Conservation (phyloP, 2,113 vertebrate genomes). For the Laticauda laticaudata region DNA sequence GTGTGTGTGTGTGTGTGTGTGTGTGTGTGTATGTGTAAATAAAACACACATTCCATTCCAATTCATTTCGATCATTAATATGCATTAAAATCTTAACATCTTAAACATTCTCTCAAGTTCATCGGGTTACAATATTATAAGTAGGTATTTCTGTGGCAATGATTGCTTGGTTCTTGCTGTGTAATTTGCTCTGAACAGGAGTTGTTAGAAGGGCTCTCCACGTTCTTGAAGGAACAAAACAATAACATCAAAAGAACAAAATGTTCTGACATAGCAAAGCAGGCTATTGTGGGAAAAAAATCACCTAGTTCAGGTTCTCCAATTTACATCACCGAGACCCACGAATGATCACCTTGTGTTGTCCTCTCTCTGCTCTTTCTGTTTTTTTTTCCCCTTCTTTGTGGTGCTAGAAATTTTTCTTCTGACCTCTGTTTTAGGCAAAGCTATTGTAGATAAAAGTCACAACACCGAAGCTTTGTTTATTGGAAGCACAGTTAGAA, state of each 20-base stretch:
- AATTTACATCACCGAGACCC: neutral
- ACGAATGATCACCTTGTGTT: neutral
- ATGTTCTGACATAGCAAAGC: neutral
- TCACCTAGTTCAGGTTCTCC: neutral
- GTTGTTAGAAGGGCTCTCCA: neutral
- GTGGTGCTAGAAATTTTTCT: neutral
- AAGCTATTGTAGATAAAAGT: neutral
- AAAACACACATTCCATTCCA: too few relatives aligned
- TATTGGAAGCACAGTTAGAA: neutral
- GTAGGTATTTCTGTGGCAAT: accelerated
- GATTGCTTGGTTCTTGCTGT: accelerated
- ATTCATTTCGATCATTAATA: too few relatives aligned
- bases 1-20: too few relatives aligned
- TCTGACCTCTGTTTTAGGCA: neutral
- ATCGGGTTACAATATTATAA: neutral
- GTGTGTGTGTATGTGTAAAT: too few relatives aligned
- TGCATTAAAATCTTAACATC: too few relatives aligned
- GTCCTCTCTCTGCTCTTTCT: neutral
- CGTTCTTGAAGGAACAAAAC: neutral
- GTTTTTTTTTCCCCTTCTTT: neutral
- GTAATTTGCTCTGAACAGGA: neutral
- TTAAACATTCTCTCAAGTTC: neutral
- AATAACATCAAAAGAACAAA: neutral
- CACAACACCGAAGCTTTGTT: neutral
- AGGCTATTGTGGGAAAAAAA: neutral